Evolutionary conservation across 2,888 invertebrate species (phyloP), one percentile per base, ranked within the genome.

Genomic region (Glaucopsyche alexis): DNA sequence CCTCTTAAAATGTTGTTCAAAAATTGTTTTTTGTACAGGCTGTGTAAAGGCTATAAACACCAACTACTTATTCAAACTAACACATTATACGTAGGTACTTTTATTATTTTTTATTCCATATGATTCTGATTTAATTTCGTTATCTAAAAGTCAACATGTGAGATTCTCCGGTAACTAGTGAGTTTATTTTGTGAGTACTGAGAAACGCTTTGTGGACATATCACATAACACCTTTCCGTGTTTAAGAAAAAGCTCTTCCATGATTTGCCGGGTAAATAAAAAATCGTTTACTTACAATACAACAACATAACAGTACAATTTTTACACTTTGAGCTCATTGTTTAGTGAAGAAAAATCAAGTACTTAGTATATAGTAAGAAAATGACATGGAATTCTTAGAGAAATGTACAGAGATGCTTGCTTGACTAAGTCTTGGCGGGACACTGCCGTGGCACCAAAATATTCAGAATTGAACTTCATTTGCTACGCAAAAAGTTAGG

Each of bases 121-220:
- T 60, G 4, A 29, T 60, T 52, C 52, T 52, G 52, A 52, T 52
- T 52, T 60, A 19, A 19, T 16, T 29, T n/a, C n/a, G n/a, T n/a
- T n/a, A n/a, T n/a, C n/a, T n/a, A n/a, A n/a, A 29, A 29, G 52
- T 60, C 19, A n/a, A n/a, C n/a, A 55, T 55, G 19, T 55, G 55
- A 11, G 1, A 16, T 52, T 52, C 14, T 52, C 38, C 19, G 19
- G 64, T 38, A 4, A 64, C 38, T 64, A 19, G 64, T 65, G 38
- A 65, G 65, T n/a, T 60, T 19, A 60, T 60, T 9, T 60, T 65
- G 65, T 40, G 3, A 8, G n/a, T 40, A 40, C 40, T 40, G 7
- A 65, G 65, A 40, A 38, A 65, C 55, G 40, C 40, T 40, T 38
- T 40, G 65, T 65, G 38, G 40, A 65, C 65, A 65, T 65, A 65